Base-by-base conservation (phyloP, 2,797 vertebrate species). In the Todus mexicanus region DNA sequence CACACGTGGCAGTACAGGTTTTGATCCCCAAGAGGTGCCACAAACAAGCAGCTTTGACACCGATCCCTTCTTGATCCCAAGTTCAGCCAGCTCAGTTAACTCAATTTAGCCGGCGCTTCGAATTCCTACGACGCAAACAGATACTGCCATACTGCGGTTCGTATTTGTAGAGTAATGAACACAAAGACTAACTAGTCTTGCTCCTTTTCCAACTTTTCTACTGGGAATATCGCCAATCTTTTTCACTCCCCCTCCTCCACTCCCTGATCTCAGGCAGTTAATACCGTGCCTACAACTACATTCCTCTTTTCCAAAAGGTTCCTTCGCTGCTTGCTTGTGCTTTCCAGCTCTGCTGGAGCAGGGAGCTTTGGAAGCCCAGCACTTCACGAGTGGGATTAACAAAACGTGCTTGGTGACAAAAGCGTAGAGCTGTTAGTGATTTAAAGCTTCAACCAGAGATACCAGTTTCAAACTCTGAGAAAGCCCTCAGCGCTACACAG, bases 231-330 rank as follows among this genome's bases (percentile, higher is more conserved):
- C 7, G 81, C 92, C 92, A 95, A 57, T 45, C n/a, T 59, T 79
- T 57, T 78, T 73, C 63, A 68, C 71, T 60, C 84, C 76, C 61
- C 69, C 51, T 93, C 71, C 68, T 91, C 76, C 79, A 73, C 81
- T 60, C 69, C 60, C 70, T 59, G 82, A 84, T 94, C 85, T 92
- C 88, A 74, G 78, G 79, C 86, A 94, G 90, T 89, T 87, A 92
- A 73, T 80, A 63, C n/a, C 37, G 40, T 75, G 84, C 54, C 81
- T 79, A 86, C 56, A 80, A 80, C 77, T 86, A 70, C 79, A 79
- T 59, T 86, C 60, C 60, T 70, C 51, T 57, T 71, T 42, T 66
- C 64, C 56, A 8, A 66, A 80, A 76, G 54, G 66, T 42, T 78
- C 51, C 56, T 77, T 76, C 77, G n/a, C 72, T 22, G 61, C 22